phyloP scores from a whole-genome alignment of 2,797 vertebrate species.

The Tadarida brasiliensis region DNA sequence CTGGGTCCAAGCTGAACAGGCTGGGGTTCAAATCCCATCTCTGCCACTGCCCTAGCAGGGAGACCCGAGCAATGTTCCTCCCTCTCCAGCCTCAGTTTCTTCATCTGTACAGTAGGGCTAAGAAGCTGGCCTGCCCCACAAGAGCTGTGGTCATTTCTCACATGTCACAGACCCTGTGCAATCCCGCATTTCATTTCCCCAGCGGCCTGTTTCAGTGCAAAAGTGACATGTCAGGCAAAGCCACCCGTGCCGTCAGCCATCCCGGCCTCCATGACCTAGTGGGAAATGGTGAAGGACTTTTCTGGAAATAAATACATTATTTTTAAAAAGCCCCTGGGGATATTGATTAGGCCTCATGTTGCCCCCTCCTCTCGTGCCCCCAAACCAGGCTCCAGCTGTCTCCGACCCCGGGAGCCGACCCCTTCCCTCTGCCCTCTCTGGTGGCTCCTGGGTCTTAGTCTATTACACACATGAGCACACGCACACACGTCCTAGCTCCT shows the following conservation, averaged over 20 bases:
- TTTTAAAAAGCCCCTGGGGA: not conserved
- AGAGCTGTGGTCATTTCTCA: not conserved
- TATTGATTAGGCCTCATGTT: not conserved
- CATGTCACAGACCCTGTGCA: rapidly evolving
- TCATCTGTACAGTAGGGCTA: not conserved
- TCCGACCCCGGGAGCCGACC: not conserved
- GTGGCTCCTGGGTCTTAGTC: not conserved
- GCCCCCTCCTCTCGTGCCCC: too few relatives aligned
- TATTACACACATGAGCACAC: not conserved
- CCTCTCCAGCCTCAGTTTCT: not conserved
- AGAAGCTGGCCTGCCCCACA: not conserved
- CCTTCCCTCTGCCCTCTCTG: not conserved
- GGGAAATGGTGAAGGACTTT: not conserved
- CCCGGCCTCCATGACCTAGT: not conserved
- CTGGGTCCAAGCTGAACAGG: not conserved
- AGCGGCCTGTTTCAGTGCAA: not conserved
- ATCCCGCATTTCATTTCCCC: rapidly evolving
- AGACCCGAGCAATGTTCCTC: too few relatives aligned
- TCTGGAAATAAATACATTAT: not conserved
- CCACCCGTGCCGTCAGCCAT: not conserved
- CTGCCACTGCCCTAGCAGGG: not conserved
- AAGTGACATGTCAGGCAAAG: not conserved
- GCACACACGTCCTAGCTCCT: not conserved
- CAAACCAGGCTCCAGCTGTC: not conserved
- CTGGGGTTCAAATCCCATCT: not conserved